Conservation (phyloP, 2,797 vertebrate species). For the Scolopax rusticola region DNA sequence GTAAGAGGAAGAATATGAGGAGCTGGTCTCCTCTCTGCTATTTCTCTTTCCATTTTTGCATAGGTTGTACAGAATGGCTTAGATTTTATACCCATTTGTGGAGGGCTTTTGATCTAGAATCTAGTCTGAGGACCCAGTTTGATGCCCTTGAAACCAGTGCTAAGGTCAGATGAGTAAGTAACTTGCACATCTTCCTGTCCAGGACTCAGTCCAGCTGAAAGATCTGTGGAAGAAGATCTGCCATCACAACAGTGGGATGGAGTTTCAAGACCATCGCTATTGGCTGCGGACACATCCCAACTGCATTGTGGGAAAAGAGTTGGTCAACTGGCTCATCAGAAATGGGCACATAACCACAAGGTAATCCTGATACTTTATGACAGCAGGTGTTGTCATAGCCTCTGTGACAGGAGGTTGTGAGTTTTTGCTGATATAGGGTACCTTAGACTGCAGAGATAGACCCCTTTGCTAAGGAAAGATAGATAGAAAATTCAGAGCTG, state of each 20-base stretch:
- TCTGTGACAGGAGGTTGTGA: neutral
- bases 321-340: slow-evolving; percentile 97
- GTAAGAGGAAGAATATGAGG: neutral
- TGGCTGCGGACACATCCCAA: slow-evolving; percentile 98
- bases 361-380: slow-evolving; percentile 74
- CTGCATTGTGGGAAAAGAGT: slow-evolving; percentile 98
- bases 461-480: neutral
- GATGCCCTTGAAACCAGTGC: neutral
- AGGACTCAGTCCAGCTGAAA: slow-evolving; percentile 97
- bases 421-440: neutral
- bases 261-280: slow-evolving; percentile 98
- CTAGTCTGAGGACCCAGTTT: neutral
- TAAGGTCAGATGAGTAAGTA: neutral
- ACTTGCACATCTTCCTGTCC: neutral
- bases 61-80: neutral
- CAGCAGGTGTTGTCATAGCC: neutral
- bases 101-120: neutral
- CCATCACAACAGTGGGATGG: slow-evolving; percentile 96
- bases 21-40: neutral
- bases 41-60: neutral
- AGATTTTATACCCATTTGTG: neutral
- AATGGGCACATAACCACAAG: slow-evolving; percentile 95
- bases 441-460: neutral
- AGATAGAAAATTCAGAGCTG: neutral
- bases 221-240: slow-evolving; percentile 99